Evolutionary conservation across 2,888 invertebrate genomes (phyloP).

Genomic region (Acanthopleura granulata): DNA sequence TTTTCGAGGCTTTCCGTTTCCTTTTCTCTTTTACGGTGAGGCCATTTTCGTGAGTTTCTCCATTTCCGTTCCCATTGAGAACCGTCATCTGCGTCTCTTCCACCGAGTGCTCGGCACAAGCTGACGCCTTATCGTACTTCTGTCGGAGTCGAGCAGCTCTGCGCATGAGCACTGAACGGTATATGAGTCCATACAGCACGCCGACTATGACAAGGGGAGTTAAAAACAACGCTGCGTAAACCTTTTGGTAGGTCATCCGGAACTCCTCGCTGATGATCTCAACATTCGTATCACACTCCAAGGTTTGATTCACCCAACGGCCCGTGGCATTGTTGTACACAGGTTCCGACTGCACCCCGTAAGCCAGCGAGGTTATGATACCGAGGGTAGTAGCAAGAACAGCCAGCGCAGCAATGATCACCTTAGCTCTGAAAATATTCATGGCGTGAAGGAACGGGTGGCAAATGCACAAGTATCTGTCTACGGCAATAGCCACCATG

Average conservation of each 20-base stretch:
- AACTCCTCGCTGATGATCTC: constrained; percentile 44
- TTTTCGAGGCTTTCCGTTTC: constrained; percentile 21
- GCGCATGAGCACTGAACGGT: constrained; percentile 53
- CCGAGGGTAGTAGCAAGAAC: constrained; percentile 53
- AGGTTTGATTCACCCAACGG: not conserved
- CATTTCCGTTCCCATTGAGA: constrained; percentile 38
- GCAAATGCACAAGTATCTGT: constrained; percentile 64
- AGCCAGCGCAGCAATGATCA: constrained; percentile 47
- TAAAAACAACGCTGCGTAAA: constrained; percentile 60
- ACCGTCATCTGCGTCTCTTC: constrained; percentile 37
- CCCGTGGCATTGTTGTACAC: not conserved
- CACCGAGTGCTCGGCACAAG: not conserved
- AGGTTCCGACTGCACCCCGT: constrained; percentile 38
- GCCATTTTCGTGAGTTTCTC: constrained; percentile 22
- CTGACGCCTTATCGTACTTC: constrained; percentile 9
- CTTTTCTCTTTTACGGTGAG: constrained; percentile 23
- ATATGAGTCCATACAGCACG: constrained; percentile 64
- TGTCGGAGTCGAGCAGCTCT: constrained; percentile 26
- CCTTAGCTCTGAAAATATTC: constrained; percentile 41
- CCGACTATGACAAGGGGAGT: constrained; percentile 64
- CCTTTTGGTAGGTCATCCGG: constrained; percentile 57
- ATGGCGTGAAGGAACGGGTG: constrained; percentile 56
- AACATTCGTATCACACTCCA: constrained; percentile 42
- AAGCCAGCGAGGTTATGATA: constrained; percentile 47
- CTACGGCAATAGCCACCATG: constrained; percentile 64